A percentile compares a stretch with the other conserved stretches of the same genome.
These are phyloP conservation scores for Heliornis fulica DNA, from an alignment of 2,113 vertebrate genomes.

Conservation along the genomic window DNA sequence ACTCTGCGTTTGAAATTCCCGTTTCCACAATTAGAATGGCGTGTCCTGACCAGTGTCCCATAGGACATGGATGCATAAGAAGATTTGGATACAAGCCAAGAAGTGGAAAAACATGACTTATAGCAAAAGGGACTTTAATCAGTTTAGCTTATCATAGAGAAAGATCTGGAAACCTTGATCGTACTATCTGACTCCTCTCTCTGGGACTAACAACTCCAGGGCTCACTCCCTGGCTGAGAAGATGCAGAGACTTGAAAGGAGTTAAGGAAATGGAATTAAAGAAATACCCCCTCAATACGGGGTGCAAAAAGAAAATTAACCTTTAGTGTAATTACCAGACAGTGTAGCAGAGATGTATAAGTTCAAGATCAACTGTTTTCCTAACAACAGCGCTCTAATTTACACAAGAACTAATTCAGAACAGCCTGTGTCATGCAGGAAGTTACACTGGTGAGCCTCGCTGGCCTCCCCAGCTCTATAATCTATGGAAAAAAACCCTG, in stretches of 20 bases:
- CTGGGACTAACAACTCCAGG: background rate
- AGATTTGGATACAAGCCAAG: background rate
- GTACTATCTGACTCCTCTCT: background rate
- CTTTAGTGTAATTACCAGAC: background rate
- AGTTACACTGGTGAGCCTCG: background rate
- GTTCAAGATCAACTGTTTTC: constrained; percentile 3
- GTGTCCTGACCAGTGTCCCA: background rate
- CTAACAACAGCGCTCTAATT: background rate
- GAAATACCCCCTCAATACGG: background rate
- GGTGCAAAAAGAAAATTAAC: background rate
- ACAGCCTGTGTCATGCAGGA: constrained; percentile 55
- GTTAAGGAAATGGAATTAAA: background rate
- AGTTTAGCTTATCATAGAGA: background rate
- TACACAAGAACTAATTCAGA: constrained; percentile 29
- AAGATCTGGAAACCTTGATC: background rate
- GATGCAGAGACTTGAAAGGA: background rate
- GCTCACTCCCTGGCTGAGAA: background rate
- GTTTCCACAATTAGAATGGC: constrained; percentile 14
- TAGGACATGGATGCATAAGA: constrained; percentile 7
- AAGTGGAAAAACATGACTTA: constrained; percentile 17
- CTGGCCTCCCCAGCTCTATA: background rate
- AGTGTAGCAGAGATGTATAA: background rate
- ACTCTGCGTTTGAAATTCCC: background rate
- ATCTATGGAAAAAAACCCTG: constrained; percentile 51
- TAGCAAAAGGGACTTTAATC: background rate